Evolutionary conservation across 2,888 invertebrate species (phyloP).

Genomic region (Drosophila pseudotalamancana): DNA sequence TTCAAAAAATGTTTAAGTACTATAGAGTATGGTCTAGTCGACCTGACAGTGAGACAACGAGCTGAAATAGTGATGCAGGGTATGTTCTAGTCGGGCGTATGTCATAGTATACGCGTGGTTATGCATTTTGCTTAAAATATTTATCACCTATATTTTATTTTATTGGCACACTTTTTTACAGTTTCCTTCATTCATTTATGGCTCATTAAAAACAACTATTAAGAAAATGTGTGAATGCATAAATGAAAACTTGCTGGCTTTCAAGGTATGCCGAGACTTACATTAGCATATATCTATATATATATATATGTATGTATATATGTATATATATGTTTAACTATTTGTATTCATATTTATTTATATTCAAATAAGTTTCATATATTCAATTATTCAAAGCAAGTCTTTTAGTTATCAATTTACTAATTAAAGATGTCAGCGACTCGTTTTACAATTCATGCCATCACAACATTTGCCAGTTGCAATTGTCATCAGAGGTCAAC

Average conservation of each 20-base stretch:
- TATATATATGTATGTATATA: not conserved
- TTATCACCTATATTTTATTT: slow-evolving; percentile 17
- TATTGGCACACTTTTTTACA: slow-evolving; percentile 3
- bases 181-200: not conserved
- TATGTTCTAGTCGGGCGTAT: not conserved
- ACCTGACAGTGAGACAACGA: no score
- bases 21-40: no score
- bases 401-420: no score
- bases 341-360: no score
- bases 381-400: not conserved
- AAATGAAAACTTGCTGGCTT: no score
- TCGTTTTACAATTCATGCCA: no score
- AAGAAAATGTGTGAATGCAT: slow-evolving; percentile 4
- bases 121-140: not conserved
- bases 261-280: not conserved
- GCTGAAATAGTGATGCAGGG: no score
- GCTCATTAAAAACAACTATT: not conserved
- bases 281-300: not conserved
- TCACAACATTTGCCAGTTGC: slow-evolving; percentile 15
- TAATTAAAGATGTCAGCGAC: no score
- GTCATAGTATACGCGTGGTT: not conserved
- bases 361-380: no score
- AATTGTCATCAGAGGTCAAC: slow-evolving; percentile 11
- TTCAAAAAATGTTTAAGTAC: no score
- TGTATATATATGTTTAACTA: no score